Base-by-base conservation (phyloP, 2,113 vertebrate genomes). In the Oreochromis aureus region DNA sequence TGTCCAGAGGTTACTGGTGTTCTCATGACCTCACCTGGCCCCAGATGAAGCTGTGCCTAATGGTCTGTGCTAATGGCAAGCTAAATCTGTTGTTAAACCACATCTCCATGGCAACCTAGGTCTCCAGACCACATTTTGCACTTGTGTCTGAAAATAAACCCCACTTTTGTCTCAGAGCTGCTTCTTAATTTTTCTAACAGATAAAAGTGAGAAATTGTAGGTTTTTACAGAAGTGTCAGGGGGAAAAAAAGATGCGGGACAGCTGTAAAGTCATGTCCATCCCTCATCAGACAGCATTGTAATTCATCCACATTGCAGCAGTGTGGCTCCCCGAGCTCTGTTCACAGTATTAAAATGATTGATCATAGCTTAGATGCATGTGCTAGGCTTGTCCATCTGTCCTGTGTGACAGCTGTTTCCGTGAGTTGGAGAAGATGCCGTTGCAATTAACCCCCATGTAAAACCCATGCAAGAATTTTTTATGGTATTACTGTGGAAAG, bases 11-110 rank as follows among this genome's bases (percentile, higher is more conserved):
- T 87, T 92, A 78, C 66, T 87, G 80, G 87, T 91, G 89, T 96
- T 96, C 94, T 95, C 93, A 92, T 95, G 95, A 96, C 95, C 94
- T 95, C 92, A 95, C 94, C 95, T 95, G 90, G 93, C 89, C 94
- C 87, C 86, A 82, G 73, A 90, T 83, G 88, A 93, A 88, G 78
- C 86, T 79, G 90, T 96, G 95, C 94, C 93, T 96, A 96, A 96
- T 96, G 96, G 84, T 83, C 92, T 93, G 93, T 95, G 94, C 87
- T 96, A 96, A 96, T 94, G 90, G 90, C 91, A 87, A 36, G 91
- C 90, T 92, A 90, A 93, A 94, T 94, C 89, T 91, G 84, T 91
- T 91, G 88, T 95, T 92, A 81, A 83, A 94, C 91, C 87, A 90
- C 5, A 87, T 94, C 90, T 82, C 91, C 89, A 86, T 81, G 84